A percentile compares a stretch with the other conserved stretches of the same genome.
phyloP scores from a whole-genome alignment of 2,888 invertebrate genomes.

The Trachelus stipa region DNA sequence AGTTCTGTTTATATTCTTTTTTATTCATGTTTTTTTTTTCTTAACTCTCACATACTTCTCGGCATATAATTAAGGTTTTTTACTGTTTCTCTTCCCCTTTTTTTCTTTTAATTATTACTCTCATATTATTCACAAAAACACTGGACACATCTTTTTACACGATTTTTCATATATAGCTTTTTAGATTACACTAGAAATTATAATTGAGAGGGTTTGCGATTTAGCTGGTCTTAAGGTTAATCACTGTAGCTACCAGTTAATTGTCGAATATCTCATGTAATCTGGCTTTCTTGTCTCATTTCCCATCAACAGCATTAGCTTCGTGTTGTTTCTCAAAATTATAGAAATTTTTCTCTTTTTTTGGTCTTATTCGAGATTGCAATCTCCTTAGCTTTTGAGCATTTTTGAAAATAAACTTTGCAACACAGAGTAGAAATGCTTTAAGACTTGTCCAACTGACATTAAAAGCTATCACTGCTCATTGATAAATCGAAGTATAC shows the following conservation, averaged over 20 bases:
- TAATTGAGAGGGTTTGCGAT: constrained; percentile 7
- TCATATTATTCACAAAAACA: constrained; percentile 44
- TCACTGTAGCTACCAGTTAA: not conserved
- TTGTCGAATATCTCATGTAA: not conserved
- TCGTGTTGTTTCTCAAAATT: not conserved
- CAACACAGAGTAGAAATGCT: no score
- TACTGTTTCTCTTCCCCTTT: constrained; percentile 7
- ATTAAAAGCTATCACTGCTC: no score
- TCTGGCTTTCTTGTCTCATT: not conserved
- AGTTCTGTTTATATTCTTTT: constrained; percentile 21
- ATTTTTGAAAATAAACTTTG: no score
- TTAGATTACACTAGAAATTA: constrained; percentile 17
- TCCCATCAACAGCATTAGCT: not conserved
- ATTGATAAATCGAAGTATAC: no score
- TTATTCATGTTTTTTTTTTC: constrained; percentile 25
- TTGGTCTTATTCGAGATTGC: no score
- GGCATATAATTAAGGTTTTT: constrained; percentile 8
- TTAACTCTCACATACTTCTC: constrained; percentile 22
- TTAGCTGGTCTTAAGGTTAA: not conserved
- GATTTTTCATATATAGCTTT: constrained; percentile 29
- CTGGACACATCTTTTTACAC: constrained; percentile 43
- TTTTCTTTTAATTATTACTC: constrained; percentile 15
- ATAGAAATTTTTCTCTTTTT: no score
- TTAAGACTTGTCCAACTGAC: no score
- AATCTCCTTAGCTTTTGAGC: no score